Evolutionary conservation across 1,140 invertebrate species (phyloP).

Genomic region (Sarcophaga bullata): DNA sequence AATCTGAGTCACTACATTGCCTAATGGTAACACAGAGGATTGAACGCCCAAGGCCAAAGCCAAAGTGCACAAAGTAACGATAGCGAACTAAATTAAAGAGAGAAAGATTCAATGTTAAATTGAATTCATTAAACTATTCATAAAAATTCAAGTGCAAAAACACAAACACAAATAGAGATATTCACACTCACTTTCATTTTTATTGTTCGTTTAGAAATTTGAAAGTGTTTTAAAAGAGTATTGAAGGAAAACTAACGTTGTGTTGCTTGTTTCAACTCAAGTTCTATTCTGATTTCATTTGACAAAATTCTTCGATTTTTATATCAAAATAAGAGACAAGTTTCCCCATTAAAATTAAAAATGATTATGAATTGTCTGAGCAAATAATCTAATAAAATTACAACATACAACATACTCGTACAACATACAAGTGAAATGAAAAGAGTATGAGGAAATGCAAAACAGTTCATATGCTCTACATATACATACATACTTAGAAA

Average conservation of each 20-base stretch:
- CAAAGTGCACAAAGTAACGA: conserved; percentile 57
- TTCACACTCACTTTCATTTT: conserved; percentile 29
- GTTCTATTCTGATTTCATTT: conserved; percentile 23
- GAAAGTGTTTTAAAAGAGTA: not conserved
- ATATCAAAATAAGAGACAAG: not conserved
- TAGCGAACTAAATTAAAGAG: conserved; percentile 62
- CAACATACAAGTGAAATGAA: no score
- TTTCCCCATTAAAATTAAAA: not conserved
- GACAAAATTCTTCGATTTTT: not conserved
- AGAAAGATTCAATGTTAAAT: conserved; percentile 54
- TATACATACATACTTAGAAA: no score
- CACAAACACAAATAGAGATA: not conserved
- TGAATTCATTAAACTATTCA: not conserved
- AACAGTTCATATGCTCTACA: no score
- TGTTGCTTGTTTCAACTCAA: conserved; percentile 24
- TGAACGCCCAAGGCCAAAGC: conserved; percentile 64
- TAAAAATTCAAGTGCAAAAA: not conserved
- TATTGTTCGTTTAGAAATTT: not conserved
- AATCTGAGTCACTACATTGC: conserved; percentile 41
- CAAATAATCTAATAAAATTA: no score
- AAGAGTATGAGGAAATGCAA: no score
- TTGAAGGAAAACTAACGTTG: conserved; percentile 7
- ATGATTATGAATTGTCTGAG: not conserved
- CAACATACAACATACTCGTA: no score
- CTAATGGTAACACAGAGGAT: conserved; percentile 52